Conservation (phyloP, 2,797 vertebrate species). For the Ataeniobius toweri region DNA sequence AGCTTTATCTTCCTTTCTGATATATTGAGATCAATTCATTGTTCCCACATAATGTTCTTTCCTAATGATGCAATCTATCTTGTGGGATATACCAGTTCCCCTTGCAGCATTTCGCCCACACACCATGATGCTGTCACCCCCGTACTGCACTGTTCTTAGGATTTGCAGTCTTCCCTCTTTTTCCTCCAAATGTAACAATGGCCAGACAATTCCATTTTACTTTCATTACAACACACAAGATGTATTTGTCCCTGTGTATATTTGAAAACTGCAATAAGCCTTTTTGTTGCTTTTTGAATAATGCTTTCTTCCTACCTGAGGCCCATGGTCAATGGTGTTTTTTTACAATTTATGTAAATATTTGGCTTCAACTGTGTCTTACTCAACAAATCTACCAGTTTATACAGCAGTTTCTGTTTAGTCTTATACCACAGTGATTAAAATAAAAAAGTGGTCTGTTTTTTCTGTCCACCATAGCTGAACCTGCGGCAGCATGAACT, state of each 20-base stretch:
- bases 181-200: not conserved
- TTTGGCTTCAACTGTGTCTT: not conserved
- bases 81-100: no score
- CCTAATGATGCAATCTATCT: no score
- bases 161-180: no score
- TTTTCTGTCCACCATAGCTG: not conserved
- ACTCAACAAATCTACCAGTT: not conserved
- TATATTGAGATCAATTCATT: no score
- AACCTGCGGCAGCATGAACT: slow-evolving; percentile 9
- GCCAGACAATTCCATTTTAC: not conserved
- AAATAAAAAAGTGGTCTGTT: not conserved
- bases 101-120: no score
- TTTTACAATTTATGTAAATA: not conserved
- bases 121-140: no score
- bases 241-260: not conserved
- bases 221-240: not conserved
- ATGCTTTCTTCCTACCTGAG: not conserved
- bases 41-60: no score
- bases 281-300: not conserved
- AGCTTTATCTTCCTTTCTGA: no score
- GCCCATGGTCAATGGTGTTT: no score
- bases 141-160: no score
- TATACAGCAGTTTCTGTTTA: not conserved
- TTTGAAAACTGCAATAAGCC: not conserved
- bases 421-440: not conserved